These are phyloP conservation scores for Leguminivora glycinivorella DNA, from an alignment of 1,140 invertebrate genomes.

Conservation along the genomic window DNA sequence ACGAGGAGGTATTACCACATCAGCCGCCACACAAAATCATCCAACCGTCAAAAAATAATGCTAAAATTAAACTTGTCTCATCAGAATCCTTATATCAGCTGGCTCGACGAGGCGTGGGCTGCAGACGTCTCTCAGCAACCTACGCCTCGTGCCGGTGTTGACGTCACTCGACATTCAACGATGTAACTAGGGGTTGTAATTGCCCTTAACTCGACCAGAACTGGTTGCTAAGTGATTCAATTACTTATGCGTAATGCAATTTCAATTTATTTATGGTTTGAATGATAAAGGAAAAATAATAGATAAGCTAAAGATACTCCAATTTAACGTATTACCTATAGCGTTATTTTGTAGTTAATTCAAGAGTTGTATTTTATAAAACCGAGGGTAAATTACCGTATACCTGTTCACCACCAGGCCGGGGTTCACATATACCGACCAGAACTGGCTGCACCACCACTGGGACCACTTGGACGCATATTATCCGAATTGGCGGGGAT, in stretches of 20 bases:
- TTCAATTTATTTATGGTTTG: not conserved
- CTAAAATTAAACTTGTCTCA: conserved; percentile 5
- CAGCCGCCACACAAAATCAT: not conserved
- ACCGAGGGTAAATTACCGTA: too few species aligned
- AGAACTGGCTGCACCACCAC: too few species aligned
- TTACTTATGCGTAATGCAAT: not conserved
- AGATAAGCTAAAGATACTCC: too few species aligned
- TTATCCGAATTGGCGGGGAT: too few species aligned
- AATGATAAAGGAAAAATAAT: not conserved
- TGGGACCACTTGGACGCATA: too few species aligned
- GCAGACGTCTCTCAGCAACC: not conserved
- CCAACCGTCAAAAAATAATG: not conserved
- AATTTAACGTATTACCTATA: too few species aligned
- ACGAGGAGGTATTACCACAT: not conserved
- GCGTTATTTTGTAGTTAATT: too few species aligned
- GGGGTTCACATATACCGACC: too few species aligned
- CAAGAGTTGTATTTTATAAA: too few species aligned
- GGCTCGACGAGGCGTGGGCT: not conserved
- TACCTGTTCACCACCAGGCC: too few species aligned
- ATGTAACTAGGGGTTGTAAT: conserved; percentile 1
- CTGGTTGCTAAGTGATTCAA: not conserved
- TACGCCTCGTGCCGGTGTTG: not conserved
- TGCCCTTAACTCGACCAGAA: not conserved
- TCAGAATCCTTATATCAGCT: not conserved
- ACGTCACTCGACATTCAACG: not conserved